These are phyloP conservation scores for Pyxicephalus adspersus DNA, from an alignment of 2,113 vertebrate genomes.

Conservation along the genomic window DNA sequence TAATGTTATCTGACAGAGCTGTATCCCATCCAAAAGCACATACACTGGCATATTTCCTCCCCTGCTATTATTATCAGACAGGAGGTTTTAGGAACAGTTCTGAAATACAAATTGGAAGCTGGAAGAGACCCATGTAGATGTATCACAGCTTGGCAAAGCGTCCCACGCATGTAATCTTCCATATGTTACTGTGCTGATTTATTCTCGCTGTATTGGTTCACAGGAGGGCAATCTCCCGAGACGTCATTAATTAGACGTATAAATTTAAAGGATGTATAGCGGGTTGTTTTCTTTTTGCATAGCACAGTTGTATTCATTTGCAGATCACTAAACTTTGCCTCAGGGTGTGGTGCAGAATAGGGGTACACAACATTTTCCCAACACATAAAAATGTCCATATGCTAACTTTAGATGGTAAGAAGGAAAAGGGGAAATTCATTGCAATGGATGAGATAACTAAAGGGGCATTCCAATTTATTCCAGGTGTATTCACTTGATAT, in stretches of 20 bases:
- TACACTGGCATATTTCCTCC: constrained; percentile 23
- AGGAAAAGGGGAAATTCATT: not conserved
- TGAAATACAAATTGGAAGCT: constrained; percentile 19
- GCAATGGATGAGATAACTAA: not conserved
- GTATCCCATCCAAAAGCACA: constrained; percentile 15
- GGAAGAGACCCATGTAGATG: constrained; percentile 32
- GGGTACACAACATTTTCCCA: constrained; percentile 30
- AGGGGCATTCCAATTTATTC: no score
- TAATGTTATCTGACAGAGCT: constrained; percentile 21
- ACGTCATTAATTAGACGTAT: constrained; percentile 49
- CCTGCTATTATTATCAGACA: constrained; percentile 31
- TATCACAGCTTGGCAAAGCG: constrained; percentile 25
- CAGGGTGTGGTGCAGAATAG: constrained; percentile 46
- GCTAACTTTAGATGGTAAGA: not conserved
- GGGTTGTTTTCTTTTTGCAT: constrained; percentile 37
- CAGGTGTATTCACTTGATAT: no score
- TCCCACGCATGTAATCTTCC: constrained; percentile 26
- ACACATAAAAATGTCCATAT: not conserved
- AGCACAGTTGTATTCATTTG: constrained; percentile 49
- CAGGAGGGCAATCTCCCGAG: constrained; percentile 32
- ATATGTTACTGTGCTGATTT: constrained; percentile 33
- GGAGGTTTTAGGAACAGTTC: not conserved
- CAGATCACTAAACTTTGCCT: constrained; percentile 30
- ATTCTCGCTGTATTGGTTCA: constrained; percentile 45
- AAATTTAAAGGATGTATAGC: constrained; percentile 44